These are phyloP conservation scores for Ophraella communa DNA, from an alignment of 2,888 invertebrate genomes.

Conservation along the genomic window DNA sequence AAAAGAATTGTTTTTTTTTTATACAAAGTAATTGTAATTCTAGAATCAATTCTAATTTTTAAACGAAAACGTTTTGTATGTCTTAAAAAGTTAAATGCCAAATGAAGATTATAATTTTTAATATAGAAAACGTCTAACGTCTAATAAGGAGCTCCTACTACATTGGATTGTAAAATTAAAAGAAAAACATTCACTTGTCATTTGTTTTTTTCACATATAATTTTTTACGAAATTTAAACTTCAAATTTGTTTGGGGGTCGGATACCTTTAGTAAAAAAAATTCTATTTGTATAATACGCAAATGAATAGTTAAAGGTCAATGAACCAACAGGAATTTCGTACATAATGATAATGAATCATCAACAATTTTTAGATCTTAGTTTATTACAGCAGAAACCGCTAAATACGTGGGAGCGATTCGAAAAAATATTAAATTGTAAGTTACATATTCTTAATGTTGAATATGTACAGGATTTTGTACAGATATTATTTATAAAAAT, in stretches of 20 bases:
- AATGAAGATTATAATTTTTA: too few relatives aligned
- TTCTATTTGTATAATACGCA: neutral
- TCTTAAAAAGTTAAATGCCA: too few relatives aligned
- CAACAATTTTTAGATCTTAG: neutral
- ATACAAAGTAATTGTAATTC: too few relatives aligned
- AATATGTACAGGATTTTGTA: neutral
- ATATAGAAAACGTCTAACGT: too few relatives aligned
- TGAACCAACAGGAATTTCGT: neutral
- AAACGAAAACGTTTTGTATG: too few relatives aligned
- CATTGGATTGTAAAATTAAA: too few relatives aligned
- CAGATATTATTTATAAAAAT: too few relatives aligned
- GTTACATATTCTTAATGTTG: neutral
- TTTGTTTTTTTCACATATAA: too few relatives aligned
- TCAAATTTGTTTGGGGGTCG: neutral
- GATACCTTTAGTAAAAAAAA: neutral
- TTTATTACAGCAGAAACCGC: neutral
- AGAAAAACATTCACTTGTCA: too few relatives aligned
- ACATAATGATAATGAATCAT: neutral
- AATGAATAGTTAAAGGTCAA: neutral
- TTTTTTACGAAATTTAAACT: neutral
- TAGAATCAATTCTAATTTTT: too few relatives aligned
- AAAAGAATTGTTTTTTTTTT: too few relatives aligned
- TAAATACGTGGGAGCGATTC: neutral
- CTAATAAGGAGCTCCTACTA: too few relatives aligned
- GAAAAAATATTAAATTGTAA: neutral